Percentiles rank a stretch among this genome's conserved stretches.
Evolutionary conservation across 2,888 invertebrate genomes (phyloP).

Genomic region (Laothoe populi): DNA sequence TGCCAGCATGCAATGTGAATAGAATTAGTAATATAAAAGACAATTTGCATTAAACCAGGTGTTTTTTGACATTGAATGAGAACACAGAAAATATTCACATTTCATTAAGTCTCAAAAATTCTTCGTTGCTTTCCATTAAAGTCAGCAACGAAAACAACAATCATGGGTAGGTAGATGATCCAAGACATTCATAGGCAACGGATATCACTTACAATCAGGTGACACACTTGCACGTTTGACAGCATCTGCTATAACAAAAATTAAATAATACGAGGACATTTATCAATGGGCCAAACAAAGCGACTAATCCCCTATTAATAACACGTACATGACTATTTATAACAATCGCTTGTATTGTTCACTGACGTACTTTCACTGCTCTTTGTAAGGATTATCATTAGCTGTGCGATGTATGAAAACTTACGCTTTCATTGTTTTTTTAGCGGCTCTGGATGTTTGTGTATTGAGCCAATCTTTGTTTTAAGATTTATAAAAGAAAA

Average conservation of each 20-base stretch:
- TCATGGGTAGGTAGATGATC: no score
- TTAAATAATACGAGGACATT: constrained; percentile 9
- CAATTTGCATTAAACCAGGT: no score
- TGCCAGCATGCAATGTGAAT: no score
- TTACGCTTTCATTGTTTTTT: neutral
- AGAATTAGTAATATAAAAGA: no score
- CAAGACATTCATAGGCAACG: no score
- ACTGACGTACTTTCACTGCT: constrained; percentile 13
- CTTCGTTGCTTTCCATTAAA: no score
- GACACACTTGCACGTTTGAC: no score
- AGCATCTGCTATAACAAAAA: neutral
- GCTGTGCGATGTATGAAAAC: constrained; percentile 8
- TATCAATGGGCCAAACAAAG: constrained; percentile 8
- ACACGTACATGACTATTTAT: constrained; percentile 51
- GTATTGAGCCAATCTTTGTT: neutral
- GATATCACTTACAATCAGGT: no score
- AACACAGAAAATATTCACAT: no score
- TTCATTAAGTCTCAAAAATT: no score
- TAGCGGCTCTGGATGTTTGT: neutral
- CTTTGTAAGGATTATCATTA: constrained; percentile 18
- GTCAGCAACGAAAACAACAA: no score
- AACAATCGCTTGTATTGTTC: constrained; percentile 58
- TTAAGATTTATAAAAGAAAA: neutral
- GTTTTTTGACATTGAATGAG: no score
- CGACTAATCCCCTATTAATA: constrained; percentile 29